phyloP scores from a whole-genome alignment of 2,113 vertebrate species.

The Sakesphorus luctuosus region DNA sequence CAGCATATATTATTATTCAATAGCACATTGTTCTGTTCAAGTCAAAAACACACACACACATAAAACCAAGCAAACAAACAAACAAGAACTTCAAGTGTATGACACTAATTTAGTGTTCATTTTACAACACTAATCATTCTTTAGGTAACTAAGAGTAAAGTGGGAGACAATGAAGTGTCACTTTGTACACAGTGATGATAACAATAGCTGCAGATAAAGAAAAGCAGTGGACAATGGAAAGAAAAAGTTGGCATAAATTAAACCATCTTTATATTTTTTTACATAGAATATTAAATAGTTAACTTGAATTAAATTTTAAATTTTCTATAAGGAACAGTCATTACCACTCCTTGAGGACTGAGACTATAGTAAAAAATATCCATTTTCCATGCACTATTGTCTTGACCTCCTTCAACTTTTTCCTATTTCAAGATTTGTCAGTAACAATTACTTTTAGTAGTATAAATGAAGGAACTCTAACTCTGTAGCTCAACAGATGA shows the following conservation, averaged over 20 bases:
- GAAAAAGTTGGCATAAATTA: background rate
- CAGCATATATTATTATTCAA: background rate
- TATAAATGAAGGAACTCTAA: background rate
- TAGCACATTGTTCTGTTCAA: background rate
- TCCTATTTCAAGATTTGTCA: background rate
- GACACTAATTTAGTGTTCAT: background rate
- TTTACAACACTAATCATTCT: background rate
- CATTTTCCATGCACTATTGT: background rate
- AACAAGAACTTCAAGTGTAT: background rate
- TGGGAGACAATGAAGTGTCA: background rate
- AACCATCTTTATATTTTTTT: background rate
- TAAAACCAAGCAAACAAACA: too few species aligned
- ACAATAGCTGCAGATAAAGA: background rate
- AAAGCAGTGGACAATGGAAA: background rate
- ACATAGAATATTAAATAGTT: background rate
- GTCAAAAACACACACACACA: background rate
- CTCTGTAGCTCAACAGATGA: background rate
- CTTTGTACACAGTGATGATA: background rate
- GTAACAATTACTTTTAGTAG: background rate
- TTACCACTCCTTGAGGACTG: background rate
- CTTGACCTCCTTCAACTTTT: background rate
- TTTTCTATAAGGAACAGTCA: background rate
- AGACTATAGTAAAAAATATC: background rate
- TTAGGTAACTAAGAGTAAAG: background rate
- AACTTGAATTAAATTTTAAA: background rate